These are phyloP conservation scores for Aspidiotus destructor DNA, from an alignment of 2,888 invertebrate species.

Conservation along the genomic window DNA sequence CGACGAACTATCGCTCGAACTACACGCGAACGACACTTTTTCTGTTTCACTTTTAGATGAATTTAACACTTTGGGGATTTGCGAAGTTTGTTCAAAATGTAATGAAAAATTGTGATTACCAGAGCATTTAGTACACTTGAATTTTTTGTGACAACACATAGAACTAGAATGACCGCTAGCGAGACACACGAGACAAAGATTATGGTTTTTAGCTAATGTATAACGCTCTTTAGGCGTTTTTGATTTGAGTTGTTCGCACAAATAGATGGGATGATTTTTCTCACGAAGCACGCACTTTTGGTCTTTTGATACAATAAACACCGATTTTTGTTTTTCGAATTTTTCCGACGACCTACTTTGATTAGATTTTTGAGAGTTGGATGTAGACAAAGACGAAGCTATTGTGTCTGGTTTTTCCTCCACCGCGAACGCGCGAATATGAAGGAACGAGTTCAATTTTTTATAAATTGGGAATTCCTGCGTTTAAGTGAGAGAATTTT, in stretches of 20 bases:
- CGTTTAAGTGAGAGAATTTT: slow-evolving; percentile 1
- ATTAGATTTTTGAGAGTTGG: no score
- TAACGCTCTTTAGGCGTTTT: not conserved
- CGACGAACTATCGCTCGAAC: not conserved
- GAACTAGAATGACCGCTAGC: not conserved
- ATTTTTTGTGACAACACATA: not conserved
- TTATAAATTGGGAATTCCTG: no score
- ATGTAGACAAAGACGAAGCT: no score
- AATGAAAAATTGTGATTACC: not conserved
- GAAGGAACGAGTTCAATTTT: not conserved
- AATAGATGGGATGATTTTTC: no score
- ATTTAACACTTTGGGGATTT: not conserved
- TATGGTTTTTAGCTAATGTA: not conserved
- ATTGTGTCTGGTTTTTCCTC: no score
- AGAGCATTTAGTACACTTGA: not conserved
- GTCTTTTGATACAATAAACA: no score
- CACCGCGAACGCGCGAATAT: not conserved
- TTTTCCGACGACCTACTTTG: no score
- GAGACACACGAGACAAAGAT: not conserved
- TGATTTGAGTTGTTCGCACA: no score
- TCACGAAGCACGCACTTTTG: no score
- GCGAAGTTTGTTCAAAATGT: not conserved
- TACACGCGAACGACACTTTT: no score
- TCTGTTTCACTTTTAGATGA: not conserved
- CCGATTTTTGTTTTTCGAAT: no score